Percentiles rank a stretch among this genome's conserved stretches.
phyloP scores from a whole-genome alignment of 2,113 vertebrate species.

The Neoarius graeffei region DNA sequence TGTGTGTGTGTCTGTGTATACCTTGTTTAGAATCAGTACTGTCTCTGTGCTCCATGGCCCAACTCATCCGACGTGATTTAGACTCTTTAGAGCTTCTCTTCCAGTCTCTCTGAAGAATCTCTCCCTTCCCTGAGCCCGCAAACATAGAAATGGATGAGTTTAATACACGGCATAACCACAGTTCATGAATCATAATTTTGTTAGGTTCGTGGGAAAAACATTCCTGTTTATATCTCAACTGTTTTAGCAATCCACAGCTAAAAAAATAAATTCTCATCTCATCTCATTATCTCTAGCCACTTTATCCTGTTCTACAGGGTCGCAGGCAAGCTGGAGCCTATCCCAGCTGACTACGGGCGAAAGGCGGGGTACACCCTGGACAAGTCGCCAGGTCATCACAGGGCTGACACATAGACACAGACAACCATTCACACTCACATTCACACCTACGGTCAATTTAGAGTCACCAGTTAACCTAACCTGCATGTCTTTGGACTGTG shows the following conservation, averaged over 20 bases:
- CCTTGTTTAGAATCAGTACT: constrained; percentile 48
- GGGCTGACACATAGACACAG: too few relatives aligned
- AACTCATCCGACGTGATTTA: constrained; percentile 63
- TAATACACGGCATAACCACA: neutral
- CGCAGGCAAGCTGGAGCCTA: too few relatives aligned
- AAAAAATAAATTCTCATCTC: neutral
- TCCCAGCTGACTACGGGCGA: too few relatives aligned
- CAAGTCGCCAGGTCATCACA: too few relatives aligned
- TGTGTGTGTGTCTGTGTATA: constrained; percentile 29
- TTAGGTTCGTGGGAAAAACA: neutral
- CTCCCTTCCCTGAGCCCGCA: constrained; percentile 59
- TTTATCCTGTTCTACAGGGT: too few relatives aligned
- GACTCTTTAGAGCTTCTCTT: constrained; percentile 64
- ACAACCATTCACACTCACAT: too few relatives aligned
- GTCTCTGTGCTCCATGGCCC: constrained; percentile 46
- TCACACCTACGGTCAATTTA: too few relatives aligned
- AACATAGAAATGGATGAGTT: neutral
- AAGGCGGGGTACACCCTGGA: too few relatives aligned
- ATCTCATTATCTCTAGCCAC: too few relatives aligned
- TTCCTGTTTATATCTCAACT: neutral
- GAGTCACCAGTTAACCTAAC: too few relatives aligned
- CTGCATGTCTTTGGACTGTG: too few relatives aligned
- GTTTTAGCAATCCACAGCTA: neutral
- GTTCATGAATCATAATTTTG: neutral
- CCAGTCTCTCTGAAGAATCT: constrained; percentile 59